Evolutionary conservation across 2,797 vertebrate genomes (phyloP).

Genomic region (Gambusia yucatana): DNA sequence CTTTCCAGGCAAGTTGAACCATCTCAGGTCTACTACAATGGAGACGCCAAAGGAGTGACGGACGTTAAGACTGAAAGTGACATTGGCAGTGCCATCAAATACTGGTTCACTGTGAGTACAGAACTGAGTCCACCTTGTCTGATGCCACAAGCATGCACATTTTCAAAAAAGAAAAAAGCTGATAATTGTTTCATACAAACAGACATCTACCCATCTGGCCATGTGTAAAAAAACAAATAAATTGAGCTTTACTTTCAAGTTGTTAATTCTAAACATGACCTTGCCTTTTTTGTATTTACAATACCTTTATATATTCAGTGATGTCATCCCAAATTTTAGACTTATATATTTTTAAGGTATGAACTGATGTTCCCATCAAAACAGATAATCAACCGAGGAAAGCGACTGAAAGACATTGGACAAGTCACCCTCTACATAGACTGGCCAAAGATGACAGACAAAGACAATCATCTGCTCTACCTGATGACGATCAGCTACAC

Average conservation of each 20-base stretch:
- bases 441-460: slow-evolving; percentile 87
- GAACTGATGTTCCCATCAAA: not conserved
- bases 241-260: not conserved
- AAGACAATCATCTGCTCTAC: slow-evolving; percentile 90
- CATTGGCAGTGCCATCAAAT: slow-evolving; percentile 88
- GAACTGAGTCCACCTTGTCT: not conserved
- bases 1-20: slow-evolving; percentile 87
- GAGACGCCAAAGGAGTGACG: slow-evolving; percentile 80
- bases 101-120: slow-evolving; percentile 89
- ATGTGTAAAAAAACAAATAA: not conserved
- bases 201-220: not conserved
- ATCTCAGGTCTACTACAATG: slow-evolving; percentile 92
- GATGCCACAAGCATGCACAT: not conserved
- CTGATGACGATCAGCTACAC: slow-evolving; percentile 86
- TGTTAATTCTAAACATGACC: not conserved
- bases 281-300: not conserved
- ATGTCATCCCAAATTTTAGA: not conserved
- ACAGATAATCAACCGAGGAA: slow-evolving; percentile 93
- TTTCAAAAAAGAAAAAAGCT: not conserved
- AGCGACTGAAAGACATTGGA: slow-evolving; percentile 85
- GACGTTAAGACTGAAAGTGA: slow-evolving; percentile 87
- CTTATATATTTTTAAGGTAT: not conserved
- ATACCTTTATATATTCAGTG: not conserved
- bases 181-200: not conserved
- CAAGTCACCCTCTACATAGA: slow-evolving; percentile 85